A percentile compares a stretch with the other conserved stretches of the same genome.
phyloP scores from a whole-genome alignment of 92 coral and sea anemone species.

The Phenganax marumi region DNA sequence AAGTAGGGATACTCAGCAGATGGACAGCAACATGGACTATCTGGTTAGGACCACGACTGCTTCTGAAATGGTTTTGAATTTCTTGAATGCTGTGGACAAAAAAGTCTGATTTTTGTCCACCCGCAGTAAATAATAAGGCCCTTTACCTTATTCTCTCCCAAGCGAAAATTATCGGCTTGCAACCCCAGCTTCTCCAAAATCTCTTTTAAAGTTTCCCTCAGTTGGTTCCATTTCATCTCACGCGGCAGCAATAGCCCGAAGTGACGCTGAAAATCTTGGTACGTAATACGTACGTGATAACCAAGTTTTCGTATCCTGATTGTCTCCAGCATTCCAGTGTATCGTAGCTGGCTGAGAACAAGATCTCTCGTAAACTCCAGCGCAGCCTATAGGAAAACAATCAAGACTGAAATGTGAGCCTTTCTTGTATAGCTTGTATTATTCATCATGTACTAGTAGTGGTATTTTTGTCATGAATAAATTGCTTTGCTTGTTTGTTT shows the following conservation, averaged over 20 bases:
- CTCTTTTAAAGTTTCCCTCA: slow-evolving; percentile 60
- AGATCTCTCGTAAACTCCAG: slow-evolving; percentile 86
- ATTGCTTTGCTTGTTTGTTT: too few species aligned
- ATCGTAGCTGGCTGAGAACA: slow-evolving; percentile 95
- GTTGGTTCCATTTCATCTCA: slow-evolving; percentile 38
- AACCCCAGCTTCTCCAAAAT: slow-evolving; percentile 68
- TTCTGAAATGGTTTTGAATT: too few species aligned
- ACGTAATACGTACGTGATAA: slow-evolving; percentile 84
- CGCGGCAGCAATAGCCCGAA: slow-evolving; percentile 81
- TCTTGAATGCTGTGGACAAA: too few species aligned
- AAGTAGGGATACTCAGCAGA: too few species aligned
- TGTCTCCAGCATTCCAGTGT: slow-evolving; percentile 98
- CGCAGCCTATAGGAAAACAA: slow-evolving; percentile 70
- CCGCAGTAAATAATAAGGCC: too few species aligned
- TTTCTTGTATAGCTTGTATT: too few species aligned
- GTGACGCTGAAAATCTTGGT: slow-evolving; percentile 81
- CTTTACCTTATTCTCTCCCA: slow-evolving; percentile 78
- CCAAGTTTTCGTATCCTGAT: slow-evolving; percentile 89
- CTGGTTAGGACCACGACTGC: too few species aligned
- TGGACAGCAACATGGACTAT: too few species aligned
- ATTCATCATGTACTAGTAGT: too few species aligned
- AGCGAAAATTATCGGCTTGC: slow-evolving; percentile 74
- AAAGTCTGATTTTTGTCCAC: too few species aligned
- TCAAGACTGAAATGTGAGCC: neutral
- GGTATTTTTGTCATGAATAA: too few species aligned